A percentile compares a stretch with the other conserved stretches of the same genome.
Evolutionary conservation across 1,140 invertebrate genomes (phyloP).

Genomic region (Bicyclus anynana): DNA sequence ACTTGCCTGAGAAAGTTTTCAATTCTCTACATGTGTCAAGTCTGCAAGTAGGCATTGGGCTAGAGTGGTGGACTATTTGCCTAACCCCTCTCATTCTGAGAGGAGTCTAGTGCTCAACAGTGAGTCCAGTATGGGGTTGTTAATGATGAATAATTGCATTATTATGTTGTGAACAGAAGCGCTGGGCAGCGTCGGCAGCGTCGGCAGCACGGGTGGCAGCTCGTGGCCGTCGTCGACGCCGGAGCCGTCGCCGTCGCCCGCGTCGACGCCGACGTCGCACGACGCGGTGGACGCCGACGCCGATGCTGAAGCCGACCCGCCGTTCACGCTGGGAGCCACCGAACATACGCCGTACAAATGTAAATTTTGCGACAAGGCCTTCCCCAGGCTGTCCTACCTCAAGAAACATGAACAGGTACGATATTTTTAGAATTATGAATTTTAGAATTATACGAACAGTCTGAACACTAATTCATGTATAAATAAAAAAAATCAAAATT

Average conservation of each 20-base stretch:
- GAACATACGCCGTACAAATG: slow-evolving; percentile 91
- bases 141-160: neutral
- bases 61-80: too few relatives aligned
- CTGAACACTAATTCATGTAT: too few relatives aligned
- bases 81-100: too few relatives aligned
- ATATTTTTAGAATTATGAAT: neutral
- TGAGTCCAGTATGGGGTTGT: too few relatives aligned
- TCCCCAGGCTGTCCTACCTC: slow-evolving; percentile 90
- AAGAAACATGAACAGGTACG: slow-evolving; percentile 95
- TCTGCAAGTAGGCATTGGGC: too few relatives aligned
- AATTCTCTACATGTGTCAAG: too few relatives aligned
- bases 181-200: slow-evolving; percentile 81
- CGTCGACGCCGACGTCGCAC: slow-evolving; percentile 81
- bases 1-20: too few relatives aligned
- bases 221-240: slow-evolving; percentile 80
- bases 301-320: slow-evolving; percentile 77
- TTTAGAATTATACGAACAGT: too few relatives aligned
- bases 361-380: slow-evolving; percentile 94
- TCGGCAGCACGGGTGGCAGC: slow-evolving; percentile 80
- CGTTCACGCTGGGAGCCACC: slow-evolving; percentile 82
- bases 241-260: slow-evolving; percentile 78
- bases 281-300: slow-evolving; percentile 75
- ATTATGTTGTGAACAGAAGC: slow-evolving; percentile 74
- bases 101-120: too few relatives aligned
- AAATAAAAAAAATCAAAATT: too few relatives aligned